Conservation (phyloP, 2,797 vertebrate genomes). For the Myotis planiceps region DNA sequence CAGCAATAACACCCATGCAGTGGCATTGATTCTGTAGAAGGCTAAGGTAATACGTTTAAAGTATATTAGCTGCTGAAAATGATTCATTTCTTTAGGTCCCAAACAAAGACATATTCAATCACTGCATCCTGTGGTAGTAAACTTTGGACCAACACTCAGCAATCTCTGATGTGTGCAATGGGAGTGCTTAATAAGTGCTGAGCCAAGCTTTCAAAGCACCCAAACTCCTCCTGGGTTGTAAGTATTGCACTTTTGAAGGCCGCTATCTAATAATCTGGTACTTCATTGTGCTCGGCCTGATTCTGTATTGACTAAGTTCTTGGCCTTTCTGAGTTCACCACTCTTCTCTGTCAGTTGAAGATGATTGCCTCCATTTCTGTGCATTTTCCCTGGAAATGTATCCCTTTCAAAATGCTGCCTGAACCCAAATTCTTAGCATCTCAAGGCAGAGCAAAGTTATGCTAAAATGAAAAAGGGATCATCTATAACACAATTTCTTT, state of each 20-base stretch:
- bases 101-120: constrained; percentile 8
- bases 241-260: constrained; percentile 33
- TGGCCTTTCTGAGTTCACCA: constrained; percentile 6
- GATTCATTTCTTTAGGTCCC: constrained; percentile 45
- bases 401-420: constrained; percentile 68
- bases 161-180: neutral
- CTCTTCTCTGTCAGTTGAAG: constrained; percentile 60
- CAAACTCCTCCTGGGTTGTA: neutral
- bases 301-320: constrained; percentile 71
- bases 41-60: constrained; percentile 47
- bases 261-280: constrained; percentile 51
- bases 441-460: constrained; percentile 54
- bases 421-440: constrained; percentile 63
- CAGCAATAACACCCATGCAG: neutral
- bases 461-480: constrained; percentile 69
- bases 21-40: constrained; percentile 30
- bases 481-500: constrained; percentile 55
- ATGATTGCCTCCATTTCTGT: constrained; percentile 63
- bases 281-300: constrained; percentile 58
- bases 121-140: neutral
- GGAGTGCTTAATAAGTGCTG: constrained; percentile 44
- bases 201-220: neutral
- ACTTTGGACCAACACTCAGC: constrained; percentile 25
- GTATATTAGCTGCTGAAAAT: constrained; percentile 36
- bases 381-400: constrained; percentile 57